Conservation (phyloP, 35 echinoderm and acorn worm species). For the Apostichopus parvimensis region DNA sequence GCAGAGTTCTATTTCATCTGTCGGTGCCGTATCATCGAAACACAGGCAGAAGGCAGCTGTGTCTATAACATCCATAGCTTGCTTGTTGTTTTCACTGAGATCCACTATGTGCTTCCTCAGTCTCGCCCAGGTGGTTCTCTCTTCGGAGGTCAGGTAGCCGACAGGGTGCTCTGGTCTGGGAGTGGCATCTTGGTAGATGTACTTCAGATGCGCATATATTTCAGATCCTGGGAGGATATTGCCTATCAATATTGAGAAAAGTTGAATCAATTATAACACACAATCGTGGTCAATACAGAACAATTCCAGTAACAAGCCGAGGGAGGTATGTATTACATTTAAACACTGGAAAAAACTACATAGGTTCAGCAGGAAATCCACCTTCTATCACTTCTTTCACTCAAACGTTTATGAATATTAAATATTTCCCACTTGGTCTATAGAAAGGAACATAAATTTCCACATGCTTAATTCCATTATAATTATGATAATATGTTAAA, state of each 20-base stretch:
- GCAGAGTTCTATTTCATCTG: slow-evolving; percentile 63
- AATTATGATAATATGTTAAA: too few relatives aligned
- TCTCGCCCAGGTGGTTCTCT: slow-evolving; percentile 78
- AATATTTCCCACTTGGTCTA: too few relatives aligned
- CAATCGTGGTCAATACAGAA: too few relatives aligned
- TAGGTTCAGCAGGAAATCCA: too few relatives aligned
- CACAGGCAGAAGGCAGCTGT: slow-evolving; percentile 89
- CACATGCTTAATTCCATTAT: too few relatives aligned
- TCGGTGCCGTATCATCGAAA: slow-evolving; percentile 77
- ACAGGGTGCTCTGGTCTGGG: slow-evolving; percentile 66
- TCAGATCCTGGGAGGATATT: slow-evolving; percentile 75
- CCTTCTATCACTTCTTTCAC: too few relatives aligned
- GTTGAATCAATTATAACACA: too few relatives aligned
- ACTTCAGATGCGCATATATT: slow-evolving; percentile 78
- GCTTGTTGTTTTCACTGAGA: slow-evolving; percentile 67
- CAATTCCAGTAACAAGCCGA: too few relatives aligned
- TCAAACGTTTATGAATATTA: too few relatives aligned
- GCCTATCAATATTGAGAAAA: slow-evolving; percentile 19
- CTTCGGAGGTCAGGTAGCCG: slow-evolving; percentile 86
- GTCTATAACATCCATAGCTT: slow-evolving; percentile 71
- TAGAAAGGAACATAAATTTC: too few relatives aligned
- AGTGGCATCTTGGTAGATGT: slow-evolving; percentile 79
- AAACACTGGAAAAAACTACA: too few relatives aligned
- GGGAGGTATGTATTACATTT: too few relatives aligned
- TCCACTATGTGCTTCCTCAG: slow-evolving; percentile 70